Evolutionary conservation across 2,797 vertebrate genomes (phyloP), one percentile per base, ranked within the genome.

Genomic region (Sebastes itinus): DNA sequence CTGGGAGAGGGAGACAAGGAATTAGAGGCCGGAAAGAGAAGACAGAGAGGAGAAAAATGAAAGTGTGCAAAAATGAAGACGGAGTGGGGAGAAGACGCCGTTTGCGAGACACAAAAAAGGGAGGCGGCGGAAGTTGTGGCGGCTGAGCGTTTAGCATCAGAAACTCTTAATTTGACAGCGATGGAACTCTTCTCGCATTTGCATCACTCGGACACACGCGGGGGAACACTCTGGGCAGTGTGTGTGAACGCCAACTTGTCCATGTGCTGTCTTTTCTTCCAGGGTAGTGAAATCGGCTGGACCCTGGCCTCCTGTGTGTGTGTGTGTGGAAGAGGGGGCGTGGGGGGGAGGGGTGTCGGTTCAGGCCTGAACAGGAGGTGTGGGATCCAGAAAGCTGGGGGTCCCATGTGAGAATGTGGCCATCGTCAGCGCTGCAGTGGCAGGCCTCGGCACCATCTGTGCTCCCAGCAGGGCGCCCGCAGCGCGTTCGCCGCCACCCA

Each of bases 361-460:
- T 89, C 94, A 92, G 90, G 92, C 90, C 86, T 77, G 92, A 95
- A 94, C 95, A 95, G 94, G 94, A 95, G 94, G 95, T 94, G 94
- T 93, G 93, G 94, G 93, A 94, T 93, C 90, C 92, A 91, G 89
- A 95, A 88, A 93, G 90, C 93, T 90, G 92, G 92, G 88, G 94
- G 94, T 95, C 95, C 94, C 94, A 94, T 95, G 94, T 95, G 95
- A 96, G 94, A 95, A 95, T 95, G 94, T 91, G 94, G 91, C 93
- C 94, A 84, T 94, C 92, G 85, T 91, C 77, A 78, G 90, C 66
- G 87, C 84, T 93, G 92, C 88, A 67, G 92, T 89, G 93, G 92
- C 94, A 92, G 93, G 90, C 93, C 92, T 90, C 91, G 79, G 93
- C 92, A 92, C 94, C 95, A 95, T 95, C 94, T 95, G 94, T 92